These are phyloP conservation scores for Brachystomella parvula DNA, from an alignment of 1,140 invertebrate species.

Conservation along the genomic window DNA sequence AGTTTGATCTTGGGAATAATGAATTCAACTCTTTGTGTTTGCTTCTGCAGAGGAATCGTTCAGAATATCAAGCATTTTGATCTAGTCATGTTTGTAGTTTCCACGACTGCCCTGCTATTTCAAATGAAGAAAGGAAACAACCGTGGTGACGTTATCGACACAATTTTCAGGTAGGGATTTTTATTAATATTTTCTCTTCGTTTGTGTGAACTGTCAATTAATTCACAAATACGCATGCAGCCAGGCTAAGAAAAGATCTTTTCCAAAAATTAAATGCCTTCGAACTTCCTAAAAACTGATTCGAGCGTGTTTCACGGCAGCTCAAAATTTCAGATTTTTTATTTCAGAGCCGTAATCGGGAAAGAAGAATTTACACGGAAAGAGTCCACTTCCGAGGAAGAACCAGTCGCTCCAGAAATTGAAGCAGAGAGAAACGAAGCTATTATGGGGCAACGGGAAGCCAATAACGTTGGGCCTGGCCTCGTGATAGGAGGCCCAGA, in stretches of 20 bases:
- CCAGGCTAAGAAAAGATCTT: not conserved
- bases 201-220: not conserved
- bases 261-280: too few relatives aligned
- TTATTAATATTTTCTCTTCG: not conserved
- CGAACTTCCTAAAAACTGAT: too few relatives aligned
- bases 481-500: constrained; percentile 14
- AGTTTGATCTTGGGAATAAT: not conserved
- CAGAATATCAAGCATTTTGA: constrained; percentile 36
- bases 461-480: constrained; percentile 13
- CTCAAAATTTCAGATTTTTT: too few relatives aligned
- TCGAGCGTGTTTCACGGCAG: too few relatives aligned
- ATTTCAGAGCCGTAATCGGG: not conserved
- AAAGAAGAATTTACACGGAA: not conserved
- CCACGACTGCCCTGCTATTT: constrained; percentile 29
- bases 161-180: constrained; percentile 31
- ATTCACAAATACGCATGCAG: not conserved
- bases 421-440: constrained; percentile 13
- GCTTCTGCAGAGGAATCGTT: constrained; percentile 26
- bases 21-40: not conserved
- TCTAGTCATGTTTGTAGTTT: constrained; percentile 29
- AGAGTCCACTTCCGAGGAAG: not conserved
- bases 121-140: constrained; percentile 36
- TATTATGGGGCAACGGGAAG: constrained; percentile 13
- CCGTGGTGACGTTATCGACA: constrained; percentile 33
- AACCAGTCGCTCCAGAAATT: not conserved